Base-by-base conservation (phyloP, 2,888 invertebrate species). In the Crematogaster levior region DNA sequence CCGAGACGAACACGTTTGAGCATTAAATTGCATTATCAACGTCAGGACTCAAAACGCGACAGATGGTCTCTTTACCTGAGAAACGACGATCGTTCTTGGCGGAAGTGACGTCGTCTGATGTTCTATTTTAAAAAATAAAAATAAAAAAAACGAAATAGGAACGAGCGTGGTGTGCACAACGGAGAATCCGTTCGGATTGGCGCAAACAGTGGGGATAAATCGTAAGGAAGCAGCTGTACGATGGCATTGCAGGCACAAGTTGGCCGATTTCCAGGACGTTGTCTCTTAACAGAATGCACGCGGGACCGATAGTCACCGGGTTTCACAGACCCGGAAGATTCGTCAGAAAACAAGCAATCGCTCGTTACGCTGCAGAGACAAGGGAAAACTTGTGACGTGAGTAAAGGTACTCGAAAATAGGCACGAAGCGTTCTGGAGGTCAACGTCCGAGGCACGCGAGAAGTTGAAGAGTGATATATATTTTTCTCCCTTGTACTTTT, bases 181-280 rank as follows among this genome's bases (percentile, higher is more conserved):
- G 51, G 21, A 75, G 61, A 73, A n/a, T 74, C 51, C 66, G 48
- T 21, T 43, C 46, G 53, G 48, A 61, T 40, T 12, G 48, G 37
- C n/a, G 18, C 56, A n/a, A 27, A 70, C 37, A 37, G 72, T 37
- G 43, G 30, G 34, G 60, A 21, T 70, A 53, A 74, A 80, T 65
- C 63, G 43, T 24, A 74, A 86, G 74, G 80, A 85, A 77, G 74
- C 72, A 68, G 81, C 74, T 21, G 80, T 27, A 61, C 58, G 58
- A 75, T 15, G 73, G 34, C 74, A 63, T 60, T 56, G 73, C 70
- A 60, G 80, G 56, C 46, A 18, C 60, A 51, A 53, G 74, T 90
- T 90, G 90, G 90, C 90, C 51, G 83, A 81, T 85, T 84, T 89
- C 90, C 89, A 89, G 89, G 79, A 81, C 89, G 89, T 90, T 90